Percentiles rank a stretch among this genome's conserved stretches.
phyloP scores from a whole-genome alignment of 1,140 invertebrate genomes.

The Brachionus asplanchnoidis region DNA sequence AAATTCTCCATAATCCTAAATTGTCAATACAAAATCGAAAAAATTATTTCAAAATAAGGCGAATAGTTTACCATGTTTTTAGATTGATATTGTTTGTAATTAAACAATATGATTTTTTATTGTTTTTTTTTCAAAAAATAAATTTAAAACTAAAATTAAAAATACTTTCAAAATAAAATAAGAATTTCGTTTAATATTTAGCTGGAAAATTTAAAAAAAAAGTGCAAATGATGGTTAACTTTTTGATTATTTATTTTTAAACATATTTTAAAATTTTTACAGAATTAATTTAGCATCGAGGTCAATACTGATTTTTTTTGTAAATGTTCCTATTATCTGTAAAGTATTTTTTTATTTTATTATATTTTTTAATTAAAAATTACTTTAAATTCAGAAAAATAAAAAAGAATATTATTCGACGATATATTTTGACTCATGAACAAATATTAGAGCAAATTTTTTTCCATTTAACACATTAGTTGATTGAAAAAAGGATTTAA shows the following conservation, averaged over 20 bases:
- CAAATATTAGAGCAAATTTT: too few relatives aligned
- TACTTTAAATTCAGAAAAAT: not conserved
- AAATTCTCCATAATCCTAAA: not conserved
- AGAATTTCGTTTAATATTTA: too few relatives aligned
- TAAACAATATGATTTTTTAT: not conserved
- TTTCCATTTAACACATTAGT: too few relatives aligned
- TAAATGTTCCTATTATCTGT: not conserved
- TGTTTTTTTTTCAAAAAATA: too few relatives aligned
- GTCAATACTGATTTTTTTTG: not conserved
- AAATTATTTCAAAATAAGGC: not conserved
- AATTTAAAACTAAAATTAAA: too few relatives aligned
- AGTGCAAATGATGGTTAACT: not conserved
- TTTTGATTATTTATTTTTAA: not conserved
- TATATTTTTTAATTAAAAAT: not conserved
- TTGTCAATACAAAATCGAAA: not conserved
- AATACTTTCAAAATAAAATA: too few relatives aligned
- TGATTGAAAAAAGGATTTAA: too few relatives aligned
- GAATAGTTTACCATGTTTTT: not conserved
- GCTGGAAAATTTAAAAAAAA: not conserved
- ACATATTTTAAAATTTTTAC: not conserved
- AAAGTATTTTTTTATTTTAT: not conserved
- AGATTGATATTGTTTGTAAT: not conserved
- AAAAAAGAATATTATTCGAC: too few relatives aligned
- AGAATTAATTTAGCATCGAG: not conserved
- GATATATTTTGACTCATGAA: too few relatives aligned